These are phyloP conservation scores for Zaprionus gabonicus DNA, from an alignment of 1,140 invertebrate genomes.

Conservation along the genomic window DNA sequence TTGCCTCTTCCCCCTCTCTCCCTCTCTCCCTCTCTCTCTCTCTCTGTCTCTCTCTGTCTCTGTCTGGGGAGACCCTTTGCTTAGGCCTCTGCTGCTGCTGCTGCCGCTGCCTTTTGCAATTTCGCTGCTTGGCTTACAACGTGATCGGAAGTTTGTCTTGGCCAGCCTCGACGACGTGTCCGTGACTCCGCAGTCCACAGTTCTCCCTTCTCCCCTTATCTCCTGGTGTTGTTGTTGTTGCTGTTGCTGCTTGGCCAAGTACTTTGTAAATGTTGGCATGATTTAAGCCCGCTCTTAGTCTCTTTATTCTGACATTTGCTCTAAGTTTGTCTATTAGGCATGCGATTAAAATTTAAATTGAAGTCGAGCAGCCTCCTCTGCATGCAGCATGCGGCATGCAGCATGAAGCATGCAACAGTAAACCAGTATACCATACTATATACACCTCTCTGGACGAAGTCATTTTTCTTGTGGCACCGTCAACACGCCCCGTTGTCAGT, in stretches of 20 bases:
- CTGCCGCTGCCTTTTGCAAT: slow-evolving; percentile 60
- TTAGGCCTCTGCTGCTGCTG: slow-evolving; percentile 26
- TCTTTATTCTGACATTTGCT: slow-evolving; percentile 81
- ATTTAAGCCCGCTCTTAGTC: slow-evolving; percentile 81
- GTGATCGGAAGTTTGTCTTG: slow-evolving; percentile 81
- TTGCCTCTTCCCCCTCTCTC: slow-evolving; percentile 40
- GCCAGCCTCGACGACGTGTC: slow-evolving; percentile 57
- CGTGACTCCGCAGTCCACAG: slow-evolving; percentile 43
- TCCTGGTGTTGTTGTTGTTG: slow-evolving; percentile 23
- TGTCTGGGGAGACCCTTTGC: slow-evolving; percentile 34
- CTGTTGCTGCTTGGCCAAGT: slow-evolving; percentile 50
- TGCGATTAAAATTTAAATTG: slow-evolving; percentile 83
- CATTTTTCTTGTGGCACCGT: slow-evolving; percentile 37
- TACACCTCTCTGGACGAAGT: not conserved
- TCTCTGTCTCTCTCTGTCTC: not conserved
- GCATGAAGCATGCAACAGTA: slow-evolving; percentile 1
- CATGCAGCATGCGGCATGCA: not conserved
- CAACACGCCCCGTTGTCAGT: slow-evolving; percentile 53
- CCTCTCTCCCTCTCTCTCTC: not conserved
- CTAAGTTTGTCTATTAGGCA: slow-evolving; percentile 80
- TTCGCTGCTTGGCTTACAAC: slow-evolving; percentile 70
- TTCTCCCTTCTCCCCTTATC: slow-evolving; percentile 3
- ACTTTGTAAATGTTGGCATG: slow-evolving; percentile 83
- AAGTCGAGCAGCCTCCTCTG: slow-evolving; percentile 53
- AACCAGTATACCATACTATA: not conserved